A percentile compares a stretch with the other conserved stretches of the same genome.
Evolutionary conservation across 2,797 vertebrate genomes (phyloP).

Genomic region (Notolepis coatsorum): DNA sequence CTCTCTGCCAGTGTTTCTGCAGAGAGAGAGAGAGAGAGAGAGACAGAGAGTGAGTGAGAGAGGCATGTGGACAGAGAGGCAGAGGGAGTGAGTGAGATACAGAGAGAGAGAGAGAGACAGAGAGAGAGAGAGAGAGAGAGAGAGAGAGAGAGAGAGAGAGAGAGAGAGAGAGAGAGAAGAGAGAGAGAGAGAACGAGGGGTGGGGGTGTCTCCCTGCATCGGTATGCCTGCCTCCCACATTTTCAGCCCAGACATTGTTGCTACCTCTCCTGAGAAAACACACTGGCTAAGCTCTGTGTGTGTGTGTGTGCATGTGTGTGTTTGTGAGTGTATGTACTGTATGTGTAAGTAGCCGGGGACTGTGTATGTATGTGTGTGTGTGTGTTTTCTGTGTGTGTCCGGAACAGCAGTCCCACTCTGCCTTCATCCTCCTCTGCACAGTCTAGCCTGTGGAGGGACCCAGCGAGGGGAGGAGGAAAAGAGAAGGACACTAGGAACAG

Average conservation of each 20-base stretch:
- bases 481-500: constrained; percentile 36
- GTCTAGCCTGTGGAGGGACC: constrained; percentile 47
- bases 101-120: constrained; percentile 18
- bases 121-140: constrained; percentile 25
- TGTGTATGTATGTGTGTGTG: neutral
- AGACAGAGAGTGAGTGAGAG: constrained; percentile 1
- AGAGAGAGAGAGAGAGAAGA: constrained; percentile 32
- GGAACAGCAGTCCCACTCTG: constrained; percentile 43
- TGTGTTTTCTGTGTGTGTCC: constrained; percentile 39
- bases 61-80: no score
- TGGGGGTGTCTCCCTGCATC: constrained; percentile 71
- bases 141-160: constrained; percentile 40
- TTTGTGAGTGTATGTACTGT: constrained; percentile 1
- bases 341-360: neutral
- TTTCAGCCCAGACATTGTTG: constrained; percentile 73
- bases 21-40: constrained; percentile 63
- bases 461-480: constrained; percentile 39
- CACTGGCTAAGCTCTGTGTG: constrained; percentile 38
- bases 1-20: constrained; percentile 74
- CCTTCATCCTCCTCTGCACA: constrained; percentile 45
- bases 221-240: constrained; percentile 73
- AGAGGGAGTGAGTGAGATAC: constrained; percentile 1
- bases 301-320: neutral
- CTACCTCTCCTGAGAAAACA: constrained; percentile 45
- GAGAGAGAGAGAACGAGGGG: constrained; percentile 62